Base-by-base conservation (phyloP, 2,797 vertebrate genomes). In the Phaenicophaeus curvirostris region DNA sequence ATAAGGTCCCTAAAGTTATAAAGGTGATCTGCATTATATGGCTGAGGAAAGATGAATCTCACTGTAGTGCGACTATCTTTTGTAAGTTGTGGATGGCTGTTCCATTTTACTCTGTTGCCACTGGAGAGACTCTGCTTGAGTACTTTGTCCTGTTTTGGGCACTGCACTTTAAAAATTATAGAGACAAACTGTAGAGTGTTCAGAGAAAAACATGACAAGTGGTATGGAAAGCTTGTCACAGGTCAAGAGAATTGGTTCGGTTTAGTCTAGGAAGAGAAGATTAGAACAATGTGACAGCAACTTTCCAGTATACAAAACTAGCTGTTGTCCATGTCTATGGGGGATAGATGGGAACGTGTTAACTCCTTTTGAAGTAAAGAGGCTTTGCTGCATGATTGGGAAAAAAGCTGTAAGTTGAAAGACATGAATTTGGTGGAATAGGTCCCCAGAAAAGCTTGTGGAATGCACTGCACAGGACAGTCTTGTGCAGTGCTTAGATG, bases 201-300 rank as follows among this genome's bases (percentile, higher is more conserved):
- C 85, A 72, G 75, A 94, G 28, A 10, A 88, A 50, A 58, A 84
- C n/a, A 54, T 53, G 48, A 16, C 65, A 84, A 91, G 35, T 55
- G 61, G 6, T 80, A 50, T 55, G 51, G 58, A 90, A 94, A 96
- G 81, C 62, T 48, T 19, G 35, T 23, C 1, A 3, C 39, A 86
- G 48, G 66, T 86, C 66, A 85, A 69, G 48, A 89, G 14, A 92
- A 82, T 15, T 78, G 44, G 4, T 55, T 81, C n/a, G 90, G 69
- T 94, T 95, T 94, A 94, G 85, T 86, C 85, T 94, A 78, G 69
- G 72, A 85, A 75, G 15, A 74, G 46, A 88, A 67, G 72, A 72
- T 2, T 4, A 80, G 87, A 89, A 39, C 35, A 66, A 4, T 18
- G 31, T 51, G 69, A 55, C 39, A 81, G 54, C 31, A 78, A 30